Evolutionary conservation across 2,113 vertebrate species (phyloP).

Genomic region (Cyrtonyx montezumae): DNA sequence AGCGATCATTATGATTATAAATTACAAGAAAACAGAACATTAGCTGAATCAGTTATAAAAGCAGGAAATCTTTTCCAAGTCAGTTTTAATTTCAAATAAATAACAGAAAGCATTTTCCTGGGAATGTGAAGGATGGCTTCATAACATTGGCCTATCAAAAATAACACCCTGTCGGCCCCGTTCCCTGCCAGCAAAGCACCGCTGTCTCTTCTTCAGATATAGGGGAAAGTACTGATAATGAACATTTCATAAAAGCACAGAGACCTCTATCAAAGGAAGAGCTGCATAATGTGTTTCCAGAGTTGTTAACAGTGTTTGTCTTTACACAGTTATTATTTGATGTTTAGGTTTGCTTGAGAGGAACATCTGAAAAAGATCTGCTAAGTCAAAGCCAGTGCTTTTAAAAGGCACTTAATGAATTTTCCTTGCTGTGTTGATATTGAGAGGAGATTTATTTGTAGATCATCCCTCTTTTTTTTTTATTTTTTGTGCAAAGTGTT

Average conservation of each 20-base stretch:
- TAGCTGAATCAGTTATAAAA: constrained; percentile 44
- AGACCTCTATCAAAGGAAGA: constrained; percentile 19
- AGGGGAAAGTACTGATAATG: constrained; percentile 24
- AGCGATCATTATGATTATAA: constrained; percentile 59
- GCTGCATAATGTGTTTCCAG: constrained; percentile 31
- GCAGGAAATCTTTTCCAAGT: background rate
- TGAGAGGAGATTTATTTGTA: constrained; percentile 55
- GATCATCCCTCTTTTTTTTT: constrained; percentile 33
- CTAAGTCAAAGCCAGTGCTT: constrained; percentile 59
- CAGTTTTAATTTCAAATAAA: constrained; percentile 62
- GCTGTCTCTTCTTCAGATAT: background rate
- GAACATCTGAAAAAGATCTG: constrained; percentile 65
- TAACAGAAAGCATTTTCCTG: constrained; percentile 4
- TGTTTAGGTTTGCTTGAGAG: constrained; percentile 65
- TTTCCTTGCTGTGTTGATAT: constrained; percentile 58
- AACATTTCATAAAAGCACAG: constrained; percentile 42
- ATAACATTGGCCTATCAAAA: constrained; percentile 18
- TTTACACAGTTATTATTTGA: constrained; percentile 70
- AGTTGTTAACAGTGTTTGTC: background rate
- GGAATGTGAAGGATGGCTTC: constrained; percentile 34
- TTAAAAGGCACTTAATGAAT: constrained; percentile 69
- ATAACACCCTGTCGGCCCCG: background rate
- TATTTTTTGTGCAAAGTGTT: background rate
- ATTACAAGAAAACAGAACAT: constrained; percentile 44
- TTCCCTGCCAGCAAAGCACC: background rate